phyloP scores from a whole-genome alignment of 2,113 vertebrate species.

The Bombycilla garrulus region DNA sequence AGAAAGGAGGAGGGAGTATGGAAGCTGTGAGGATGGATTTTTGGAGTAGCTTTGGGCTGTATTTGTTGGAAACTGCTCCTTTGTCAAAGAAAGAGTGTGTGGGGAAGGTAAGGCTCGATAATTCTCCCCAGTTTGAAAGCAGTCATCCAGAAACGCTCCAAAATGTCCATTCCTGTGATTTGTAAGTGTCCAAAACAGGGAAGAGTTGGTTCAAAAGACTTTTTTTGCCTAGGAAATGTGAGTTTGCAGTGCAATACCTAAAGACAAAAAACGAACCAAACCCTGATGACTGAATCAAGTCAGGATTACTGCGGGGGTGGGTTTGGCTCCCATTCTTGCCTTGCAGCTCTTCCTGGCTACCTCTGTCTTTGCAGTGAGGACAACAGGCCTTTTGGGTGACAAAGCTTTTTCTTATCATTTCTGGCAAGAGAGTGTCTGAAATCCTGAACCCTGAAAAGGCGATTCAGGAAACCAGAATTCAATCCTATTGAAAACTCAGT shows the following conservation, averaged over 20 bases:
- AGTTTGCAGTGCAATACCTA: not conserved
- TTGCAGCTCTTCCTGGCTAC: not conserved
- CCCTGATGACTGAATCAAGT: not conserved
- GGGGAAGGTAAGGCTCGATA: not conserved
- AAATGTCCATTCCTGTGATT: not conserved
- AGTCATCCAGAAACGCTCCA: not conserved
- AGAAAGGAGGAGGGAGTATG: not conserved
- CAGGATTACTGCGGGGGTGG: not conserved
- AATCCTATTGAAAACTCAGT: not conserved
- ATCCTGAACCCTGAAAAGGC: not conserved
- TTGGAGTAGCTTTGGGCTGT: not conserved
- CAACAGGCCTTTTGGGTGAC: not conserved
- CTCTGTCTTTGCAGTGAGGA: not conserved
- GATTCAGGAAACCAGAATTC: not conserved
- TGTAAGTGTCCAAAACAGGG: not conserved
- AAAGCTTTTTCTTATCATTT: not conserved
- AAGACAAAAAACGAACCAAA: not conserved
- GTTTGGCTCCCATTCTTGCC: not conserved
- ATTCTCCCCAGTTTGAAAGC: conserved; percentile 23
- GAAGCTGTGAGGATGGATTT: not conserved
- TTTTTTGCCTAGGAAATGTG: not conserved
- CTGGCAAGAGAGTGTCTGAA: not conserved
- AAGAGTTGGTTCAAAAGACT: not conserved
- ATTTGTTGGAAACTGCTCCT: not conserved
- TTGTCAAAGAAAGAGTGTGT: not conserved